Percentiles rank a stretch among this genome's conserved stretches.
phyloP scores from a whole-genome alignment of 2,797 vertebrate species.

The Oryzias sinensis region DNA sequence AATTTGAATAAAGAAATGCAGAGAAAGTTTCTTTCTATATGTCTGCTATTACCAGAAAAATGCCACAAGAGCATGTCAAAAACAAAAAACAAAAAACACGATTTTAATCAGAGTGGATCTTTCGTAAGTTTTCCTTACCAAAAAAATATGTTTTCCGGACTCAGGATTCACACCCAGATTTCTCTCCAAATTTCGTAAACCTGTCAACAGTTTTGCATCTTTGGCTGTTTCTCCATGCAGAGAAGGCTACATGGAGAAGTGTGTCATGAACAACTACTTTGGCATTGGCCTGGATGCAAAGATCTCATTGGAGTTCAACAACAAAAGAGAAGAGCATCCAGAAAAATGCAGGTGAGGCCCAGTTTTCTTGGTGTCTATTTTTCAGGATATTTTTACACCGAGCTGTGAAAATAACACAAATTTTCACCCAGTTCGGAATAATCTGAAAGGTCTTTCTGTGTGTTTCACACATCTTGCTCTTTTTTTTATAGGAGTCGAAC shows the following conservation, averaged over 20 bases:
- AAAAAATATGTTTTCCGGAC: too few relatives aligned
- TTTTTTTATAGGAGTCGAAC: conserved; percentile 86
- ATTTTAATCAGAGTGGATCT: too few relatives aligned
- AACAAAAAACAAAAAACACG: too few relatives aligned
- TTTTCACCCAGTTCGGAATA: not conserved
- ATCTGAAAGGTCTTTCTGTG: too few relatives aligned
- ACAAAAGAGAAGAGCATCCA: conserved; percentile 96
- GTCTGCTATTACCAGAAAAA: too few relatives aligned
- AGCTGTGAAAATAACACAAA: not conserved
- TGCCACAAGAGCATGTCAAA: too few relatives aligned
- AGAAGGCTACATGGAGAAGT: conserved; percentile 97
- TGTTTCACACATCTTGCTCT: too few relatives aligned
- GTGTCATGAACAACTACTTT: conserved; percentile 99
- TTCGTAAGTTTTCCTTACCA: too few relatives aligned
- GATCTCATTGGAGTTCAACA: conserved; percentile 98
- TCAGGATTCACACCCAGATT: not conserved
- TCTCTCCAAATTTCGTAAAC: too few relatives aligned
- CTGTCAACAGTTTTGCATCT: not conserved
- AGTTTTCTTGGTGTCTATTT: not conserved
- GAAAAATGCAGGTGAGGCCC: conserved; percentile 94
- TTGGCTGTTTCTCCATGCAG: conserved; percentile 62
- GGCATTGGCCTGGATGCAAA: conserved; percentile 98
- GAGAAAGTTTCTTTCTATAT: too few relatives aligned
- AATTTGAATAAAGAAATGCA: too few relatives aligned
- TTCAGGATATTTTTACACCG: not conserved